phyloP scores from a whole-genome alignment of 2,888 invertebrate species.

The Melieria omissa region DNA sequence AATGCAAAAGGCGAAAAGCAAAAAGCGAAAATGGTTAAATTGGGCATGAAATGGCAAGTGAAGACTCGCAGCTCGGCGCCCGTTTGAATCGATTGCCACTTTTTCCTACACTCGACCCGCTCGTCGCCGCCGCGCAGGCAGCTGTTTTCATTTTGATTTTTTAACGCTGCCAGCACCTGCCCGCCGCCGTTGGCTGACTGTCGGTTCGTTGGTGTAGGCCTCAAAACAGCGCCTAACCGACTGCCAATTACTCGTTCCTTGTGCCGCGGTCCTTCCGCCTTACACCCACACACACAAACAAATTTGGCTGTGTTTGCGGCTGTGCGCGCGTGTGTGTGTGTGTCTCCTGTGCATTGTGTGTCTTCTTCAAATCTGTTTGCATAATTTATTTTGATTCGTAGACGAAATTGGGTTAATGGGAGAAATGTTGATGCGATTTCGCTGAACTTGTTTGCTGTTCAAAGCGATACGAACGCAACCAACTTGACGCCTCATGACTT shows the following conservation, averaged over 20 bases:
- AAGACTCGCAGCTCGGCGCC: background rate
- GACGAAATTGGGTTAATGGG: constrained; percentile 21
- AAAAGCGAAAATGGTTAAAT: constrained; percentile 16
- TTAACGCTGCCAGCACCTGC: no score
- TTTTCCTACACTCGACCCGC: background rate
- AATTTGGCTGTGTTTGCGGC: background rate
- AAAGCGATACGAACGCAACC: background rate
- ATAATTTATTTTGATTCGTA: constrained; percentile 18
- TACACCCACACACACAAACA: background rate
- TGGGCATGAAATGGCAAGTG: constrained; percentile 27
- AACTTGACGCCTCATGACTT: background rate
- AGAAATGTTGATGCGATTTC: constrained; percentile 1
- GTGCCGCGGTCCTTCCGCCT: no score
- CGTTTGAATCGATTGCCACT: no score
- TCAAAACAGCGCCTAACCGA: no score
- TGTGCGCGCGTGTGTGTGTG: background rate
- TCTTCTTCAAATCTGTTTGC: constrained; percentile 7
- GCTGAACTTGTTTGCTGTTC: background rate
- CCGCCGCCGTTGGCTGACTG: no score
- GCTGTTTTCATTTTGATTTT: background rate
- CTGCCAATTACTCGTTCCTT: no score
- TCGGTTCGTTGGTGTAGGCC: no score
- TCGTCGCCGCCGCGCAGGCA: background rate
- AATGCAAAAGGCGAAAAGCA: background rate
- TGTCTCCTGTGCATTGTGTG: background rate